These are phyloP conservation scores for Atherinosoma microstoma DNA, from an alignment of 2,797 vertebrate genomes.

Conservation along the genomic window DNA sequence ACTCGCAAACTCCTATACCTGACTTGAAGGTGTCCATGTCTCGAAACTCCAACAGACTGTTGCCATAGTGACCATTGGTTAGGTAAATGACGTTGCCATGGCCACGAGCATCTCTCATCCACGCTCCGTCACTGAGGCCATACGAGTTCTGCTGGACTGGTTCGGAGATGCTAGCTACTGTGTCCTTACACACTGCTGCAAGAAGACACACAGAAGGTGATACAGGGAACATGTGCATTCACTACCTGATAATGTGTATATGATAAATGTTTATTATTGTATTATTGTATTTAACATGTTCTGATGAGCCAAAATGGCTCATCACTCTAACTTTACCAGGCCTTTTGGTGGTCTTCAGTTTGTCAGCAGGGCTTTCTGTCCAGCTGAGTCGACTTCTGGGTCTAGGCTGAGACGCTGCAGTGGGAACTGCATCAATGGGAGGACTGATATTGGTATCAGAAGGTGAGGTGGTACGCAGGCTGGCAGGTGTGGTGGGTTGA, in stretches of 20 bases:
- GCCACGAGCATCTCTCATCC: conserved; percentile 95
- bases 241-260: too few relatives aligned
- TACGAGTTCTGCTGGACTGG: conserved; percentile 90
- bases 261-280: neutral
- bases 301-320: conserved; percentile 4
- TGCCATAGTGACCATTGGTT: conserved; percentile 91
- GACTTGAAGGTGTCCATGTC: conserved; percentile 92
- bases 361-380: conserved; percentile 75
- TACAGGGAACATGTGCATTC: neutral
- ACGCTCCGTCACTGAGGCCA: conserved; percentile 90
- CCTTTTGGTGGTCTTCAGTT: conserved; percentile 68
- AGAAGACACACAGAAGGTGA: conserved; percentile 17
- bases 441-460: conserved; percentile 11
- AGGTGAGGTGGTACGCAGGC: conserved; percentile 22
- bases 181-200: conserved; percentile 92
- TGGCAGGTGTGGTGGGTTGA: neutral
- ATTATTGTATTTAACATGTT: neutral
- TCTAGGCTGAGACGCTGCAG: conserved; percentile 3
- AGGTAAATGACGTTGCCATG: conserved; percentile 91
- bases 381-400: conserved; percentile 72
- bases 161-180: conserved; percentile 91
- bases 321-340: conserved; percentile 61
- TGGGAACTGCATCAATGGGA: conserved; percentile 4
- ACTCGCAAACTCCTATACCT: conserved; percentile 79
- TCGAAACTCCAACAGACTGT: conserved; percentile 90